Evolutionary conservation across 2,888 invertebrate species (phyloP).

Genomic region (Acronicta psi): DNA sequence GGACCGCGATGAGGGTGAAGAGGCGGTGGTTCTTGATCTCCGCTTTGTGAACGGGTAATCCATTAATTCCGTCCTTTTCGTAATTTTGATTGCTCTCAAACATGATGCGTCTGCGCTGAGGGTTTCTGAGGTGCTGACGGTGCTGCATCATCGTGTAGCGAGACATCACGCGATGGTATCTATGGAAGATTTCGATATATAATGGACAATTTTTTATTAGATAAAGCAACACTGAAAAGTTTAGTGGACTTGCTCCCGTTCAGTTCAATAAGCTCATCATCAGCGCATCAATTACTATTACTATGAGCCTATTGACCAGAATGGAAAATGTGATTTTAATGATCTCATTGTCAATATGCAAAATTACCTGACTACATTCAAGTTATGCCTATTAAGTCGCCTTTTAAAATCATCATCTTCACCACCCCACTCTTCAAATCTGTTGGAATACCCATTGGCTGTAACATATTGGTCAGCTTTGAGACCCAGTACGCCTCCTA

Average conservation of each 20-base stretch:
- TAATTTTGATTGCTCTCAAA: conserved; percentile 54
- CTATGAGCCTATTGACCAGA: too few species aligned
- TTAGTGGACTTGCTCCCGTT: too few species aligned
- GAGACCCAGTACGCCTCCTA: conserved; percentile 81
- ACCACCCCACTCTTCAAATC: conserved; percentile 82
- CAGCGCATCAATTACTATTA: too few species aligned
- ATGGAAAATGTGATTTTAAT: too few species aligned
- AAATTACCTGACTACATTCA: conserved; percentile 71
- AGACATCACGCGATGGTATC: conserved; percentile 75
- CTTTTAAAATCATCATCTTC: conserved; percentile 82
- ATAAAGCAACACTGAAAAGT: too few species aligned
- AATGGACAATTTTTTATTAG: background rate
- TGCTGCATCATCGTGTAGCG: conserved; percentile 83
- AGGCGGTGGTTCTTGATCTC: conserved; percentile 65
- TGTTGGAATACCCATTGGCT: conserved; percentile 81
- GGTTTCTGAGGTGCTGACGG: conserved; percentile 68
- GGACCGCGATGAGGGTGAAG: conserved; percentile 74
- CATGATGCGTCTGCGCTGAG: conserved; percentile 64
- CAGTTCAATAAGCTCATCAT: too few species aligned
- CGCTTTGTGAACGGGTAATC: conserved; percentile 53
- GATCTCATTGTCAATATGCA: background rate
- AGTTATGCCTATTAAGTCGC: conserved; percentile 64
- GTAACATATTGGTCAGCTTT: conserved; percentile 70
- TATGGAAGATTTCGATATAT: conserved; percentile 42
- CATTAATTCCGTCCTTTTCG: conserved; percentile 66